A percentile compares a stretch with the other conserved stretches of the same genome.
Evolutionary conservation across 2,113 vertebrate species (phyloP).

Genomic region (Carassius auratus): DNA sequence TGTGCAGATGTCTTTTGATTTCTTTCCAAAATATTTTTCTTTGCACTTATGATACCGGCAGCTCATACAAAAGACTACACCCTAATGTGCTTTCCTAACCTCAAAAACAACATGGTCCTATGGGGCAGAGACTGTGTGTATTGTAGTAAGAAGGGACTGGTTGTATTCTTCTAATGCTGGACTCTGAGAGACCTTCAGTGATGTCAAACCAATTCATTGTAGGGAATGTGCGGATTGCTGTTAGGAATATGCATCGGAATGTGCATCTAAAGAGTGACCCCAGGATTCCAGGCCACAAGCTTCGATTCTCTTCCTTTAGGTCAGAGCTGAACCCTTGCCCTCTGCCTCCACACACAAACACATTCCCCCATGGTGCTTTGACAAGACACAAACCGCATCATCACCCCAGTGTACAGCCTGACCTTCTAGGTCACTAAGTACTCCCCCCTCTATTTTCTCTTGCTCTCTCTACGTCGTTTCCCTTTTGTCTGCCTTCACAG

Average conservation of each 20-base stretch:
- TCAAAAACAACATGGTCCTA: constrained; percentile 48
- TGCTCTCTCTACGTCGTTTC: neutral
- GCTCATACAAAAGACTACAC: constrained; percentile 20
- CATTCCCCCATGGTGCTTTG: constrained; percentile 68
- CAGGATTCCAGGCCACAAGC: constrained; percentile 68
- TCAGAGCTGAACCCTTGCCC: constrained; percentile 61
- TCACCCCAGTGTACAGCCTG: constrained; percentile 42
- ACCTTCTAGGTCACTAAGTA: constrained; percentile 35
- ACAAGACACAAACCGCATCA: constrained; percentile 55
- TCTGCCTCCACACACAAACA: constrained; percentile 51
- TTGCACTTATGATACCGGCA: constrained; percentile 5
- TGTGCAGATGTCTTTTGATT: constrained; percentile 27
- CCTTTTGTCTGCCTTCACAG: constrained; percentile 38
- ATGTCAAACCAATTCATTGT: constrained; percentile 62
- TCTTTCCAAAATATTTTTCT: constrained; percentile 36
- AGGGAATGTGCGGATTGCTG: constrained; percentile 62
- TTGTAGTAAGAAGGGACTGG: neutral
- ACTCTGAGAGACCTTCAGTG: constrained; percentile 32
- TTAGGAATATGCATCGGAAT: constrained; percentile 68
- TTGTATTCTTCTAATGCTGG: constrained; percentile 39
- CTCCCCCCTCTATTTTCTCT: constrained; percentile 9
- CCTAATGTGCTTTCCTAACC: constrained; percentile 50
- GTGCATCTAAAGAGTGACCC: constrained; percentile 72
- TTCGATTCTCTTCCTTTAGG: constrained; percentile 65
- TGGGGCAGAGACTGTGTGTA: constrained; percentile 27